Percentiles rank a stretch among this genome's conserved stretches.
Evolutionary conservation across 1,140 invertebrate species (phyloP).

Genomic region (Atta colombica): DNA sequence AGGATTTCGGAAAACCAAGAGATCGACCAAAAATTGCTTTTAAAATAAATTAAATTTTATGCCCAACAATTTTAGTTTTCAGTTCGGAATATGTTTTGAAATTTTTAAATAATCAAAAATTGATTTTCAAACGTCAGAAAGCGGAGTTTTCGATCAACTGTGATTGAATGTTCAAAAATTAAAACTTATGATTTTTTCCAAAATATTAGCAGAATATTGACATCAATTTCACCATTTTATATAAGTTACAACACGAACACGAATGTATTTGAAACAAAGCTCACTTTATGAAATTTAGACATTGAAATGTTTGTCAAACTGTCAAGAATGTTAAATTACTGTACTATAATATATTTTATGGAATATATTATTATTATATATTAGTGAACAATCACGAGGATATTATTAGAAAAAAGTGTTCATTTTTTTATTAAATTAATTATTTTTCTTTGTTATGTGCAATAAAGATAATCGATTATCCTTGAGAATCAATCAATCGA

Average conservation of each 20-base stretch:
- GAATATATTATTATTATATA: not conserved
- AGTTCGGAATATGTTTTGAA: not conserved
- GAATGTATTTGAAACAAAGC: not conserved
- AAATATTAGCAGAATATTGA: not conserved
- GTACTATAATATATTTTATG: not conserved
- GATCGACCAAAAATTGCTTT: not conserved
- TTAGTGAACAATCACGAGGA: not conserved
- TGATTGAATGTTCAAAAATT: not conserved
- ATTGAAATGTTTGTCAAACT: constrained; percentile 21
- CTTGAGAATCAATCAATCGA: constrained; percentile 45
- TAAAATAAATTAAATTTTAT: not conserved
- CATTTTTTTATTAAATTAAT: constrained; percentile 16
- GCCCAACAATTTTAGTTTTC: not conserved
- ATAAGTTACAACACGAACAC: not conserved
- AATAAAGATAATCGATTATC: constrained; percentile 42
- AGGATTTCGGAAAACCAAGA: not conserved
- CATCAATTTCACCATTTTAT: not conserved
- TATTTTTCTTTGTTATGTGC: constrained; percentile 12
- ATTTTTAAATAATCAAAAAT: not conserved
- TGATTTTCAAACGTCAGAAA: not conserved
- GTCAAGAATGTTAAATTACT: constrained; percentile 15
- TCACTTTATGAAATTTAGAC: constrained; percentile 8
- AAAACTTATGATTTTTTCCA: not conserved
- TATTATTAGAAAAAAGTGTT: not conserved
- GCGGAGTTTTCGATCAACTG: not conserved